Conservation (phyloP, 2,888 invertebrate genomes). For the Archips xylosteana region DNA sequence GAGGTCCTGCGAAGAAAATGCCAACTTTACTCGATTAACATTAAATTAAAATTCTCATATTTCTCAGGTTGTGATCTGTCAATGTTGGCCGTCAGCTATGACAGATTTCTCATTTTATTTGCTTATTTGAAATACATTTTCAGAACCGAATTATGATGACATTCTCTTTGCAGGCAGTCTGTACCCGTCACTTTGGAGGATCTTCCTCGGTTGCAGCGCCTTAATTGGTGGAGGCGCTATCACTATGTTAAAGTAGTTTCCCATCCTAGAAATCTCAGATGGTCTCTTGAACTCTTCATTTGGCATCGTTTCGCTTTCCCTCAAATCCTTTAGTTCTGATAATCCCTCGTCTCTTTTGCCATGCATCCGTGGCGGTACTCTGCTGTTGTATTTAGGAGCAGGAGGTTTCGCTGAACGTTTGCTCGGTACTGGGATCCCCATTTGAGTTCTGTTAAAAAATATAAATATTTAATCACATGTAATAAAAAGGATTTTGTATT, state of each 20-base stretch:
- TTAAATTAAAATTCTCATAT: no score
- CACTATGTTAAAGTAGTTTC: slow-evolving; percentile 81
- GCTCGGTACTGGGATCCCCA: slow-evolving; percentile 78
- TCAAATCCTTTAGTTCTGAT: slow-evolving; percentile 25
- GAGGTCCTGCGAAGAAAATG: no score
- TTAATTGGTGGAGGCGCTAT: slow-evolving; percentile 80
- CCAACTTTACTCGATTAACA: no score
- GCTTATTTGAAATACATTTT: not conserved
- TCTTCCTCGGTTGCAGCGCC: slow-evolving; percentile 73
- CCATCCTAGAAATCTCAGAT: slow-evolving; percentile 75
- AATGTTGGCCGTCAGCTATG: not conserved
- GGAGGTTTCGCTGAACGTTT: slow-evolving; percentile 58
- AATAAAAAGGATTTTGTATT: not conserved
- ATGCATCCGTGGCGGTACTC: slow-evolving; percentile 51
- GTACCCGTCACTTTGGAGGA: slow-evolving; percentile 60
- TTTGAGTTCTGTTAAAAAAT: slow-evolving; percentile 72
- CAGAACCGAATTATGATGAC: slow-evolving; percentile 17
- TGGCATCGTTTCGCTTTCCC: slow-evolving; percentile 51
- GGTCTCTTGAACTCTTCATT: slow-evolving; percentile 65
- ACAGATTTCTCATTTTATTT: not conserved
- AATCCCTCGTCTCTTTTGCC: slow-evolving; percentile 49
- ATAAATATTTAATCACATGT: not conserved
- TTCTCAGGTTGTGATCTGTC: not conserved
- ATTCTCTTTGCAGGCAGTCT: slow-evolving; percentile 57
- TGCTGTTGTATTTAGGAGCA: slow-evolving; percentile 50